Evolutionary conservation across 2,888 invertebrate genomes (phyloP).

Genomic region (Hemaris fuciformis): DNA sequence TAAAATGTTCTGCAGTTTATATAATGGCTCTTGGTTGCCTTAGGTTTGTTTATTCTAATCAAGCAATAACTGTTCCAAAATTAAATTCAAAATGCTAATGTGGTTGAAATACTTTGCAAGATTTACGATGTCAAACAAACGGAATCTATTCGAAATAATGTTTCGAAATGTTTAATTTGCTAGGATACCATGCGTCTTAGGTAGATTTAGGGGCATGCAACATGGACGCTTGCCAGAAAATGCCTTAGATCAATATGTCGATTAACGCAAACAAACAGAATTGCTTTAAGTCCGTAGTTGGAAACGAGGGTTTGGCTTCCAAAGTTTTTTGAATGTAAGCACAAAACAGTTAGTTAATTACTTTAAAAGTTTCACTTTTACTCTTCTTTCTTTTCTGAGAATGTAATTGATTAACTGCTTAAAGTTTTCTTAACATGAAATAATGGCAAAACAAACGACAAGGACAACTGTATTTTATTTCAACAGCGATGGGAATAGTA

Average conservation of each 20-base stretch:
- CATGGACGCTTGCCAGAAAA: conserved; percentile 8
- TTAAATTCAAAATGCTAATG: neutral
- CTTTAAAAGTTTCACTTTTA: neutral
- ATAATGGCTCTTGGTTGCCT: neutral
- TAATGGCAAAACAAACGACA: neutral
- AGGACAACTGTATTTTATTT: no score
- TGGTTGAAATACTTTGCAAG: neutral
- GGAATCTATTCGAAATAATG: conserved; percentile 8
- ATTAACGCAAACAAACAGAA: conserved; percentile 1
- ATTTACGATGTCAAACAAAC: conserved; percentile 7
- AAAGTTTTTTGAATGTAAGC: neutral
- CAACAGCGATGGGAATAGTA: neutral
- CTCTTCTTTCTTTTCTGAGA: neutral
- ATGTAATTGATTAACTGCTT: neutral
- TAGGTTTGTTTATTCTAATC: neutral
- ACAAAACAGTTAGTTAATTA: neutral
- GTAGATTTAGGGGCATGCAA: conserved; percentile 5
- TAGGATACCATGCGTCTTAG: conserved; percentile 6
- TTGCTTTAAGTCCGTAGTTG: neutral
- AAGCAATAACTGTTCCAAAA: no score
- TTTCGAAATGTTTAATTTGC: conserved; percentile 8
- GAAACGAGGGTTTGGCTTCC: neutral
- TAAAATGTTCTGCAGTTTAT: neutral
- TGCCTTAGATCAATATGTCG: conserved; percentile 7
- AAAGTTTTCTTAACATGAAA: neutral